Base-by-base conservation (phyloP, 2,113 vertebrate species). In the Tautogolabrus adspersus region DNA sequence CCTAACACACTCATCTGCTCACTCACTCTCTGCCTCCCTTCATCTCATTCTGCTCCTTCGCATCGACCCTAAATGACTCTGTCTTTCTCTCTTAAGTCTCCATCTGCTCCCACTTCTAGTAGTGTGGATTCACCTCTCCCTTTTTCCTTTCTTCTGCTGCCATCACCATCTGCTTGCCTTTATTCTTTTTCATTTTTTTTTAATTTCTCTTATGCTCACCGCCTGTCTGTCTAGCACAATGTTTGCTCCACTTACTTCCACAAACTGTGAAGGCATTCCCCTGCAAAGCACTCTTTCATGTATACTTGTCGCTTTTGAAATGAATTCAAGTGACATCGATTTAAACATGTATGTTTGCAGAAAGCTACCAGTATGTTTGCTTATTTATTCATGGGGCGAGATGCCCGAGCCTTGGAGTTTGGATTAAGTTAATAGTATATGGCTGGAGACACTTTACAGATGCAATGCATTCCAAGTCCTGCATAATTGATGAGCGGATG, bases 21-120 rank as follows among this genome's bases (percentile, higher is more conserved):
- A 7, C 74, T 82, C 5, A 52, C 70, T 79, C 21, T 64, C 75
- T 68, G 69, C 54, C 64, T 70, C 66, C 57, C 37, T 70, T 75
- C 87, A 18, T 72, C 78, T 79, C 64, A 47, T 72, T 49, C 75
- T 79, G 73, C 82, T 81, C 40, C 46, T 63, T 40, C 6, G 10
- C 9, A 1, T 46, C 1, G 68, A 83, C 81, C 83, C 79, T 60
- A 74, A 87, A 88, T 86, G 84, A 88, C 85, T 85, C 46, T 15
- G 46, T 77, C 76, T 85, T 37, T 58, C 73, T 80, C 57, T 84
- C 65, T 8, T 73, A 75, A 49, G 47, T 82, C 77, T 83, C 89
- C 76, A 83, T 90, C 87, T 89, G 68, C 76, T 56, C 26, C 38
- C 72, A 37, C 10, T 8, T 82, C 75, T 67, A 19, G 55, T 34